Evolutionary conservation across 2,113 vertebrate species (phyloP).

Genomic region (Solenodon paradoxus): DNA sequence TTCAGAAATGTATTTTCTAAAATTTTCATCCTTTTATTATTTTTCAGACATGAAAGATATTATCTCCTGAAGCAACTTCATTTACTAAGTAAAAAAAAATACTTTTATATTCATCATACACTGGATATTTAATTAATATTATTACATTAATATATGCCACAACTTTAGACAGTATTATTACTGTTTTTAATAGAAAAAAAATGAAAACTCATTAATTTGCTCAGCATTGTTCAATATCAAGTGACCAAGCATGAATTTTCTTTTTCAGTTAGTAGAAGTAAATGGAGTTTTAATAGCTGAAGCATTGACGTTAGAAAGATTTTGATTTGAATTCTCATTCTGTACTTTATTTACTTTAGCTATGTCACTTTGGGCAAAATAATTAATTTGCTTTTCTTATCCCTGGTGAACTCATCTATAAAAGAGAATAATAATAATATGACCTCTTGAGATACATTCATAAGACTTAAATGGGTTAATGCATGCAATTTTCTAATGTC

Average conservation of each 20-base stretch:
- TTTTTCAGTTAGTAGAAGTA: not conserved
- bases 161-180: not conserved
- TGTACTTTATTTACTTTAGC: not conserved
- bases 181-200: not conserved
- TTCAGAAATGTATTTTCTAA: not conserved
- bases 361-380: not conserved
- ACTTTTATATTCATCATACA: not conserved
- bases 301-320: not conserved
- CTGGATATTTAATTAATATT: not conserved
- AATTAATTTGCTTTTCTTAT: not conserved
- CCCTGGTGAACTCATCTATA: not conserved
- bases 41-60: not conserved
- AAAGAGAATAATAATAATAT: not conserved
- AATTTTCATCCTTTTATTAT: not conserved
- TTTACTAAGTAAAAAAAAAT: not conserved
- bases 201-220: not conserved
- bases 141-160: not conserved
- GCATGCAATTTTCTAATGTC: not conserved
- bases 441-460: not conserved
- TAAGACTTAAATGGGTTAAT: not conserved
- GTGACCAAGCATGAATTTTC: not conserved
- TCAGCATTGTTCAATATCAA: not conserved
- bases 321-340: not conserved
- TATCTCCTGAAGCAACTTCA: not conserved
- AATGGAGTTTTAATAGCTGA: not conserved